Evolutionary conservation across 1,140 invertebrate species (phyloP), one percentile per base, ranked within the genome.

Genomic region (Oryctes rhinoceros): DNA sequence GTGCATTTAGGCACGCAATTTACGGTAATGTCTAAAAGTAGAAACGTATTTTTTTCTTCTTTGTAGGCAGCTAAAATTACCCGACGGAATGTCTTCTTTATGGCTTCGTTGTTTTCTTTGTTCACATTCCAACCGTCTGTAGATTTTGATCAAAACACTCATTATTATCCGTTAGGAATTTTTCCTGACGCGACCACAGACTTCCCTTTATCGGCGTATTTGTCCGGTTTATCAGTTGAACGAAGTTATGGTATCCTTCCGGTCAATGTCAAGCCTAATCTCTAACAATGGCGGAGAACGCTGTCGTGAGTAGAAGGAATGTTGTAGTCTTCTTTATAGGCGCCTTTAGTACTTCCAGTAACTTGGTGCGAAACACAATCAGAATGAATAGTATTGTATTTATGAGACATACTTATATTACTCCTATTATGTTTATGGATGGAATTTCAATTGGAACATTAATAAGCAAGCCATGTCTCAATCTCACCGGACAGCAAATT

Each of bases 151-250:
- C 65, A 71, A 71, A 71, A 24, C 65, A 71, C 4, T 71, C 65
- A 37, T 71, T 71, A 37, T 71, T 71, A 37, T 71, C 65, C 65
- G 65, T 71, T 71, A 71, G 65, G 65, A 71, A 71, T 71, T 71
- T 71, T 35, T 71, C 65, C 65, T 71, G 65, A 24, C 65, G 65
- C 65, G 65, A 71, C 65, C 65, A 71, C 65, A 71, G 65, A 71
- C 65, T 37, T 71, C 11, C 65, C 65, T 30, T 71, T 71, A 71
- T 71, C 65, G 65, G 65, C 24, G 24, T 71, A 24, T 71, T 71
- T 71, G 65, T 71, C 65, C 65, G 65, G 65, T 35, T 71, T 71
- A 71, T 71, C 65, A 71, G 65, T 71, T 35, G 20, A 30, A 71
- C 65, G 24, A 37, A 71, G 65, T 71, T 71, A 71, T 71, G 24